These are phyloP conservation scores for Peromyscus melanophrys DNA, from an alignment of 2,797 vertebrate genomes.

Conservation along the genomic window DNA sequence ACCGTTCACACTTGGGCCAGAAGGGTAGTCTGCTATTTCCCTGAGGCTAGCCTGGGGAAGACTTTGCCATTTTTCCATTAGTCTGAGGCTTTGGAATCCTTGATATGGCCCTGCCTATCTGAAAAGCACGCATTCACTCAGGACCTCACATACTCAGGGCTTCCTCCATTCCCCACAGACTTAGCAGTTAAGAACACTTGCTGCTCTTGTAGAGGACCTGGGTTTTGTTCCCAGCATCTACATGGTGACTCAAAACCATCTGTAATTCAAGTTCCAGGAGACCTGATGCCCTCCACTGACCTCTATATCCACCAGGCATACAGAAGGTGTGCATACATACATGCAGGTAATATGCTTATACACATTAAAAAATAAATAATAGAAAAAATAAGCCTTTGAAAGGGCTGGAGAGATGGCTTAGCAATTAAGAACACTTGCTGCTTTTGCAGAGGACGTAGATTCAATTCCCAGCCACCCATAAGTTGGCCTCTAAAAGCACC, in stretches of 20 bases:
- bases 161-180: background rate
- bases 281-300: background rate
- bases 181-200: background rate
- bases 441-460: background rate
- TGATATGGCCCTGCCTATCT: background rate
- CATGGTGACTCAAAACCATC: background rate
- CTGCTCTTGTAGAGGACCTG: background rate
- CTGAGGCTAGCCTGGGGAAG: background rate
- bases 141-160: no score
- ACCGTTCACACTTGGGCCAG: background rate
- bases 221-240: background rate
- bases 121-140: background rate
- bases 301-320: background rate
- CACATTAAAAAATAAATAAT: background rate
- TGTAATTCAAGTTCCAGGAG: background rate
- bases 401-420: background rate
- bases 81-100: background rate
- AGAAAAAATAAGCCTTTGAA: background rate
- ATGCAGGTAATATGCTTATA: background rate
- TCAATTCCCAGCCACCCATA: background rate
- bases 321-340: background rate
- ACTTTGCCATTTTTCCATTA: background rate
- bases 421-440: background rate
- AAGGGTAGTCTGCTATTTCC: background rate
- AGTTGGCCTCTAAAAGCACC: background rate